phyloP scores from a whole-genome alignment of 2,888 invertebrate genomes.

The Dendrolimus pini region DNA sequence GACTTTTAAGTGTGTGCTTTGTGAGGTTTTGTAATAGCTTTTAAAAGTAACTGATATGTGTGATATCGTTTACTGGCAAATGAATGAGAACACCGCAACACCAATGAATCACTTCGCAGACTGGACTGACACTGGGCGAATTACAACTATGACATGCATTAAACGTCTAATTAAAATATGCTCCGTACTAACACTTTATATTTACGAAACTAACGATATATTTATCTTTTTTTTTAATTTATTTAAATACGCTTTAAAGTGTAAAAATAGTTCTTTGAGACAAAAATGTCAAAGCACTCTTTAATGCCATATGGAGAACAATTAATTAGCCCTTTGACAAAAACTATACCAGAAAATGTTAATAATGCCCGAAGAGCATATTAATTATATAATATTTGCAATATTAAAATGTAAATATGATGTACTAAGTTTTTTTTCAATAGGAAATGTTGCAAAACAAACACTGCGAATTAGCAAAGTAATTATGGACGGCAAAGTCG shows the following conservation, averaged over 20 bases:
- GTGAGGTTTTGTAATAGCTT: no score
- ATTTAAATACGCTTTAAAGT: constrained; percentile 57
- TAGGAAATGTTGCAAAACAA: constrained; percentile 39
- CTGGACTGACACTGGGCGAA: constrained; percentile 42
- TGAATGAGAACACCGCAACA: constrained; percentile 35
- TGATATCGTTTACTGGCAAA: constrained; percentile 42
- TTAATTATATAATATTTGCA: constrained; percentile 22
- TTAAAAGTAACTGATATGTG: constrained; percentile 42
- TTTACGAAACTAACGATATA: constrained; percentile 70
- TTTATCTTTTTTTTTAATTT: constrained; percentile 41
- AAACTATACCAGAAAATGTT: constrained; percentile 37
- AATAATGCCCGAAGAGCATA: constrained; percentile 55
- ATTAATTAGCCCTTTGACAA: constrained; percentile 17
- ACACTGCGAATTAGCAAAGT: constrained; percentile 51
- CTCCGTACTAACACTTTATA: constrained; percentile 60
- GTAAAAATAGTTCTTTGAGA: constrained; percentile 70
- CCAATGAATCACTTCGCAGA: constrained; percentile 34
- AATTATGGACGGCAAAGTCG: constrained; percentile 68
- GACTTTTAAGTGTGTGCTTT: no score
- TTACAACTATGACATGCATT: constrained; percentile 70
- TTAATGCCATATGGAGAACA: constrained; percentile 30
- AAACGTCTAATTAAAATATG: constrained; percentile 70
- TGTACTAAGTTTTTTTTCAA: constrained; percentile 20
- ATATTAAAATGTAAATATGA: constrained; percentile 10
- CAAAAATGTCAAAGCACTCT: constrained; percentile 49